These are phyloP conservation scores for Caenorhabditis sp. DNA, from an alignment of 2,888 invertebrate genomes.

Conservation along the genomic window DNA sequence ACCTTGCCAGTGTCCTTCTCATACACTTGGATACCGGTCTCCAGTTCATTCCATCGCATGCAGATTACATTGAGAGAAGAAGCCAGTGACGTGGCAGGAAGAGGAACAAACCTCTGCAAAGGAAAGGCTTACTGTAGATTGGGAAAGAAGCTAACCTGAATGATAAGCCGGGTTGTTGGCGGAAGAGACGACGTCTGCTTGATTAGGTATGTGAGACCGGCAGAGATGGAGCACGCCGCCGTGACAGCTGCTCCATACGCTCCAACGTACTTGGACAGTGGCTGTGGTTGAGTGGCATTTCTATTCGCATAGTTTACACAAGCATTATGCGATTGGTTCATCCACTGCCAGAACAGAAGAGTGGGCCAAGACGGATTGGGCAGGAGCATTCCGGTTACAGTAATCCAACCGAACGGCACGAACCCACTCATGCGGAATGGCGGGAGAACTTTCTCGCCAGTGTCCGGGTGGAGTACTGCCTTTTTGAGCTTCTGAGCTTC, in stretches of 20 bases:
- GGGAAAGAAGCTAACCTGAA: conserved; percentile 84
- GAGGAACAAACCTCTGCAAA: conserved; percentile 77
- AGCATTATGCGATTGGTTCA: conserved; percentile 86
- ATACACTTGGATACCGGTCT: conserved; percentile 84
- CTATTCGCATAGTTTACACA: conserved; percentile 85
- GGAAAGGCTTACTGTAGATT: background rate
- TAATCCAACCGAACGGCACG: conserved; percentile 85
- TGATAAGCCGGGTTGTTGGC: conserved; percentile 83
- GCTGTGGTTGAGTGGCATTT: conserved; percentile 84
- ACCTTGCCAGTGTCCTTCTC: conserved; percentile 83
- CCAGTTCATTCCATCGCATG: conserved; percentile 84
- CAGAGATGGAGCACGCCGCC: conserved; percentile 82
- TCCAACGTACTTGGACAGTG: conserved; percentile 84
- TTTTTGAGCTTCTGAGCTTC: conserved; percentile 84
- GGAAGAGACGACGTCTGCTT: conserved; percentile 68
- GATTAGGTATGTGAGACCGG: conserved; percentile 72
- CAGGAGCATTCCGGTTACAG: conserved; percentile 85
- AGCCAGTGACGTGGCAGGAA: conserved; percentile 78
- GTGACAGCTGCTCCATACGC: conserved; percentile 85
- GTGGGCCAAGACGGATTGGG: conserved; percentile 84
- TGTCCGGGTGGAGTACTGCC: conserved; percentile 82
- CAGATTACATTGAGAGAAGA: conserved; percentile 84
- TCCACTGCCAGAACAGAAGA: conserved; percentile 85
- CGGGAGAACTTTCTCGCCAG: conserved; percentile 85
- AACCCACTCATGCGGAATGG: conserved; percentile 86